Evolutionary conservation across 2,797 vertebrate genomes (phyloP), one percentile per base, ranked within the genome.

Genomic region (Micromesistius poutassou): DNA sequence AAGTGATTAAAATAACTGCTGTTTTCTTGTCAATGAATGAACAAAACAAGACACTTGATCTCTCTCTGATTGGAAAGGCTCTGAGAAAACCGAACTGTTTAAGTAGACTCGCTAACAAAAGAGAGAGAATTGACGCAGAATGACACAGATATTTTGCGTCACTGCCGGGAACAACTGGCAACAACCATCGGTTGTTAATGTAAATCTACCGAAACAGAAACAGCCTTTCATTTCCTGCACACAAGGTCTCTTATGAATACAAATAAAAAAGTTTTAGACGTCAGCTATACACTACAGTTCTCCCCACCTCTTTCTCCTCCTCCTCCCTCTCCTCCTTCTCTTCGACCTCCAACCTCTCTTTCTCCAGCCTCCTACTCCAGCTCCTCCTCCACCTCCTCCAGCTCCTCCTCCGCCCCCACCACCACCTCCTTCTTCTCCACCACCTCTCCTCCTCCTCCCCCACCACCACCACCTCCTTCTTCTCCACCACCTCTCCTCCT

Each of bases 261-360:
- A 87, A 90, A 90, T 84, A 83, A 78, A 46, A 14, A 3, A 38
- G 68, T 79, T 77, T 81, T 77, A 79, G 71, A 71, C 79, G 79
- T 87, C 84, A 86, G 71, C 22, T 71, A 6, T 38, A 71, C 80
- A 78, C 79, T 78, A 75, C 68, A 2, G 31, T 79, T 75, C 74
- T 55, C 4, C 46, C 46, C 46, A 6, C 46, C 46, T 6, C 46
- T 22, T 22, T 22, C 46, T 19, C 46, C 46, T 19, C 16, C 46
- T 55, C 22, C 55, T n/a, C 7, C 55, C 22, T 10, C 55, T 19
- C 46, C 46, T 22, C 22, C n/a, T 62, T n/a, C 55, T 62, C 50
- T 2, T 50, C 46, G 1, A 50, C 19, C 50, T n/a, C 50, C 50
- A 25, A 22, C 50, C 14, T 4, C 50, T n/a, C 50, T 8, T n/a